phyloP scores from a whole-genome alignment of 1,140 invertebrate species.

The Charaxes varanes region DNA sequence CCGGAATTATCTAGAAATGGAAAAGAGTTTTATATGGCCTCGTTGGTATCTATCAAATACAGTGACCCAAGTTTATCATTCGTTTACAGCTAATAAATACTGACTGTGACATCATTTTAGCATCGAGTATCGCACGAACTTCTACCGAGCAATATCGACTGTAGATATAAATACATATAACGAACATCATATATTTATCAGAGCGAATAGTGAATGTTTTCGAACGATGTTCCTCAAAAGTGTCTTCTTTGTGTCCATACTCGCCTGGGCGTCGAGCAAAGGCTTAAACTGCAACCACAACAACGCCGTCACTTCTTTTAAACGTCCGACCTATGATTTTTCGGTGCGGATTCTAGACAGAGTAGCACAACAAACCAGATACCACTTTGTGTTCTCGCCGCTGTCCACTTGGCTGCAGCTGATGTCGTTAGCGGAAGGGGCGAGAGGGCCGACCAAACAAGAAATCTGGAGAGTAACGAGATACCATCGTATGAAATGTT shows the following conservation, averaged over 20 bases:
- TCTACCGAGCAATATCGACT: no score
- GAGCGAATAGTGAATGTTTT: neutral
- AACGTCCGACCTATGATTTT: constrained; percentile 46
- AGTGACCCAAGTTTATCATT: constrained; percentile 15
- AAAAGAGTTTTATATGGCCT: no score
- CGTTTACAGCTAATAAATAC: constrained; percentile 12
- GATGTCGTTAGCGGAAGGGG: constrained; percentile 62
- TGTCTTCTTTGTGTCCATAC: constrained; percentile 12
- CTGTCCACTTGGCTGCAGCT: constrained; percentile 68
- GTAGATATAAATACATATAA: no score
- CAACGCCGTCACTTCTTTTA: constrained; percentile 25
- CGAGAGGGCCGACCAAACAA: constrained; percentile 42
- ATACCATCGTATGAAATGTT: constrained; percentile 43
- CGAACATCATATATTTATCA: neutral
- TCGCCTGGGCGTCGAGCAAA: constrained; percentile 6
- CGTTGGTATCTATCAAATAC: constrained; percentile 7
- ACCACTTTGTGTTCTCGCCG: constrained; percentile 64
- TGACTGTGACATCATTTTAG: constrained; percentile 5
- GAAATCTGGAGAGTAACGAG: constrained; percentile 59
- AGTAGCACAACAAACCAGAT: constrained; percentile 34
- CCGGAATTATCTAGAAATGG: no score
- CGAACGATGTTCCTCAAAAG: constrained; percentile 13
- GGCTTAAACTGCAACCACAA: constrained; percentile 26
- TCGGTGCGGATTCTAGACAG: constrained; percentile 42
- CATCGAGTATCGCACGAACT: neutral